Conservation (phyloP, 2,113 vertebrate genomes). For the Mungos mungo region DNA sequence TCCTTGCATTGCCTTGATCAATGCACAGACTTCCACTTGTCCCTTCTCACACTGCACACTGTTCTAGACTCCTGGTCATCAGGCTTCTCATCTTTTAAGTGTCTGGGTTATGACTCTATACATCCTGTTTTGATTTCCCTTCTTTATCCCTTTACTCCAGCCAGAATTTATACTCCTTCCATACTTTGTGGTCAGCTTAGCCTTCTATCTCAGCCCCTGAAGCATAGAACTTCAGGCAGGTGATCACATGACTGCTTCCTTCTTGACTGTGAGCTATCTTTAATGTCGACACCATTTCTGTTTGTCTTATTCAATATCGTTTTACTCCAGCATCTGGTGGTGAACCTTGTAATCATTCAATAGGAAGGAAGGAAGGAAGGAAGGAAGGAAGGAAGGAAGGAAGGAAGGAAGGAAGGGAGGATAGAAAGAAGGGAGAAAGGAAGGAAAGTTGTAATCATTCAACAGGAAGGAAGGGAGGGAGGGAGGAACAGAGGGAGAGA, state of each 20-base stretch:
- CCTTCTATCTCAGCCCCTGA: background rate
- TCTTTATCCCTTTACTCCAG: background rate
- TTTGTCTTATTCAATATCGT: background rate
- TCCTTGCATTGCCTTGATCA: background rate
- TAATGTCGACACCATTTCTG: background rate
- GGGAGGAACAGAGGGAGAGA: accelerated
- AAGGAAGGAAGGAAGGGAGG: accelerated
- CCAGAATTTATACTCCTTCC: background rate
- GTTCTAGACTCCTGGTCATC: background rate
- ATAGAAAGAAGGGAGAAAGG: background rate
- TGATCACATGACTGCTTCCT: background rate
- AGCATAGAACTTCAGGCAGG: background rate
- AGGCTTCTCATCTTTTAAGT: background rate
- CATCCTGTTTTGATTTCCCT: background rate
- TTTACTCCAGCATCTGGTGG: background rate
- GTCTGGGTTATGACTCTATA: background rate
- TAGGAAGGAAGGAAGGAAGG: background rate
- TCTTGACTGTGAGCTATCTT: background rate
- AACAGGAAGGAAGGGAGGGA: background rate
- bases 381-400: background rate
- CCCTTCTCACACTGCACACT: background rate
- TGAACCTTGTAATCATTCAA: background rate
- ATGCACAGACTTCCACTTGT: accelerated
- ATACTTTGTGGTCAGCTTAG: background rate
- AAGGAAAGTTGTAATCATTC: background rate